Evolutionary conservation across 2,113 vertebrate genomes (phyloP).

Genomic region (Beaufortia kweichowensis): DNA sequence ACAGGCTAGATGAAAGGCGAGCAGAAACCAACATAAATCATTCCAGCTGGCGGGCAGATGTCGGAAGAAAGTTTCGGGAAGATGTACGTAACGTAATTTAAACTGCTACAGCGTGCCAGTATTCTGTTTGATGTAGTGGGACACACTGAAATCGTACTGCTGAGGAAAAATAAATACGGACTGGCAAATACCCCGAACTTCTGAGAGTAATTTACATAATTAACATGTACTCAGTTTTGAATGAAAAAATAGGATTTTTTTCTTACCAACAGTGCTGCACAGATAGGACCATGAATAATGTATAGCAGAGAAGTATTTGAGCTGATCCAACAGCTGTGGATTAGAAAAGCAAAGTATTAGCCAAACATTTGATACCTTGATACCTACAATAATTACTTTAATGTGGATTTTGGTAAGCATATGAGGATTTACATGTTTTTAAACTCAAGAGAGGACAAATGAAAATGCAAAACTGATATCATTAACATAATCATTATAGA

Average conservation of each 20-base stretch:
- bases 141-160: not conserved
- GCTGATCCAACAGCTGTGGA: slow-evolving; percentile 93
- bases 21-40: not conserved
- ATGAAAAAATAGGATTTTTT: not conserved
- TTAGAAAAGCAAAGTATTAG: slow-evolving; percentile 22
- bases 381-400: slow-evolving; percentile 2
- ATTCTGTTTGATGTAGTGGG: slow-evolving; percentile 1
- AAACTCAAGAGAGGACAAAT: not conserved
- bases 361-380: slow-evolving; percentile 11
- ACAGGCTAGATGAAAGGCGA: slow-evolving; percentile 37
- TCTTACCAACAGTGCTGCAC: slow-evolving; percentile 90
- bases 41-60: slow-evolving; percentile 17
- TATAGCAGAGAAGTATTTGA: slow-evolving; percentile 95
- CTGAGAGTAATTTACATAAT: not conserved
- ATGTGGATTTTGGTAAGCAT: slow-evolving; percentile 21
- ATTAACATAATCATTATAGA: too few relatives aligned
- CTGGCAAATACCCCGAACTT: not conserved
- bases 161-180: not conserved
- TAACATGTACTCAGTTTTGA: not conserved
- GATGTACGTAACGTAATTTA: not conserved
- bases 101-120: not conserved
- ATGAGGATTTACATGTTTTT: not conserved
- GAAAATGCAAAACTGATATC: not conserved
- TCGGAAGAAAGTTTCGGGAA: not conserved
- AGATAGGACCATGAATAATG: slow-evolving; percentile 97